Evolutionary conservation across 64 coral and sea anemone genomes (phyloP), one percentile per base, ranked within the genome.

Genomic region (Stichodactyla helianthus): DNA sequence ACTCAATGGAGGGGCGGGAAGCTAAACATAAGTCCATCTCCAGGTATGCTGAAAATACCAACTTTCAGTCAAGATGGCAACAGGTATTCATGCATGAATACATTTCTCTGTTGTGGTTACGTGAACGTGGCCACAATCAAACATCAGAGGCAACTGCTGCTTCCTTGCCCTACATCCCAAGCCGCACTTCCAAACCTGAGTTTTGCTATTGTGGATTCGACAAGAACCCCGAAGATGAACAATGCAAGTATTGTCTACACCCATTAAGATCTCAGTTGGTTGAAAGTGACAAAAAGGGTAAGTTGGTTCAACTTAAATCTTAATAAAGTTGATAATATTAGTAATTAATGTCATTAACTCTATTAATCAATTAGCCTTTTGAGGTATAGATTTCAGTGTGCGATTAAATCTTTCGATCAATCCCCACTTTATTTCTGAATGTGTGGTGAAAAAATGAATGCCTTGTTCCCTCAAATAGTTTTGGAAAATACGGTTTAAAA

Each of bases 1-100:
- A 76, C 77, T 88, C 86, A 80, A 88, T 88, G 86, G 86, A 88
- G 79, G 86, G 86, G 54, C 55, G 86, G 77, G 86, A 88, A 81
- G 86, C 86, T 59, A 88, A 88, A 81, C 86, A 88, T 57, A 88
- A 59, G 6, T 51, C 77, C 50, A 88, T 88, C 50, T 88, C 86
- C 28, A 88, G 54, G 86, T 88, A 88, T 44, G 57, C 74, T 54
- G 54, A 57, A 59, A 88, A 88, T 58, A 88, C 86, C 74, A 88
- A 80, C 17, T 58, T 44, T 58, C 20, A 31, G 13, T 79, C 79
- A 78, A 53, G 85, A 86, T 86, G 64, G 86, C 86, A 88, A 54
- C 74, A 88, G 55, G 44, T 61, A 50, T 87, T 87, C 71, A 11
- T 3, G 18, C 83, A 85, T 13, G 83, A 84, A 62, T 59, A 59